Base-by-base conservation (phyloP, 2,113 vertebrate genomes). In the Thunnus maccoyii region DNA sequence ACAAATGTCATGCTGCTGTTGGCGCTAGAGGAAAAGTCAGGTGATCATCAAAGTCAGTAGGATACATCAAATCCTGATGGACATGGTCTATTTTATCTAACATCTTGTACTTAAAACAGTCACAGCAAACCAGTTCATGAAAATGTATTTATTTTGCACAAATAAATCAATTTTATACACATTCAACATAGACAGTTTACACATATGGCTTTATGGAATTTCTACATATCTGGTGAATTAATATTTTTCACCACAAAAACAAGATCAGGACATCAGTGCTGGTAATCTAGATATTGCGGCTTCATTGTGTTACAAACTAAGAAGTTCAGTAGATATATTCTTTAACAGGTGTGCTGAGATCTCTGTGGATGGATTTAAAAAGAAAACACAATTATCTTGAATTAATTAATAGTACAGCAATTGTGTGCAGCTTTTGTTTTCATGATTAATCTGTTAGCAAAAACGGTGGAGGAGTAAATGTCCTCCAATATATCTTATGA, bases 121-220 rank as follows among this genome's bases (percentile, higher is more conserved):
- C 4, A 46, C 16, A 44, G 32, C 65, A 68, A 57, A 70, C 1
- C 13, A 44, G 25, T 58, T n/a, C 10, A 20, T 73, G 13, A 57
- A 85, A 77, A 48, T 50, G 36, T 0, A 27, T 87, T 85, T 83
- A 89, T 89, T 87, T 60, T 60, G 12, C 69, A 78, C 47, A 87
- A 85, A 82, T 78, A 76, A 71, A 86, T 72, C 8, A 2, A 61
- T 36, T 30, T 69, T 78, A n/a, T 65, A 13, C 30, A 80, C 27
- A 70, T 27, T 58, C 3, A 71, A 63, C 41, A 84, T 15, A 10
- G 22, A 54, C 16, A 41, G 11, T 22, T 25, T 3, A 69, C 17
- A 50, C 14, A 44, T 22, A 68, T 41, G 25, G 51, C 11, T 60
- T 41, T 56, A 60, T 60, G 20, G 44, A 5, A 50, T 56, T 76